Evolutionary conservation across 2,113 vertebrate genomes (phyloP).

Genomic region (Cisticola juncidis): DNA sequence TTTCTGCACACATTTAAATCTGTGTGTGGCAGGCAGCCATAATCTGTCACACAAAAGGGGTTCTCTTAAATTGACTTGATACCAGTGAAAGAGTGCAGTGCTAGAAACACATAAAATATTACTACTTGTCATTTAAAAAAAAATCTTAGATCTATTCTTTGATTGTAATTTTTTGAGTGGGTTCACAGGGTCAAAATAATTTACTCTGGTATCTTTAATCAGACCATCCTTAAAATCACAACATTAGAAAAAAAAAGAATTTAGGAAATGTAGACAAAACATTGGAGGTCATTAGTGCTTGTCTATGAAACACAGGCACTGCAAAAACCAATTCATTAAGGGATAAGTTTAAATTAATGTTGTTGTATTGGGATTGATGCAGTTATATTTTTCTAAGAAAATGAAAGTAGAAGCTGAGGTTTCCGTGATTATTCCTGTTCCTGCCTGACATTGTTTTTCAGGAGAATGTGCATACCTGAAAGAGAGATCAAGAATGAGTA

Average conservation of each 20-base stretch:
- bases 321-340: neutral
- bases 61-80: neutral
- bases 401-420: neutral
- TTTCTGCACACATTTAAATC: neutral
- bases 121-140: neutral
- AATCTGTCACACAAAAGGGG: neutral
- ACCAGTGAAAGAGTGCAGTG: neutral
- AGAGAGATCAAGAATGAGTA: neutral
- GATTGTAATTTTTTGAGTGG: neutral
- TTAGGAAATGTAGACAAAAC: neutral
- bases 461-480: neutral
- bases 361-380: neutral
- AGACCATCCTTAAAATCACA: slow-evolving; percentile 44
- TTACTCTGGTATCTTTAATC: slow-evolving; percentile 31
- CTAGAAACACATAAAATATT: neutral
- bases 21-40: neutral
- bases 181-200: slow-evolving; percentile 25
- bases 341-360: neutral
- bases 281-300: neutral
- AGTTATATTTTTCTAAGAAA: neutral
- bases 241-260: neutral
- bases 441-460: neutral
- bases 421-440: neutral
- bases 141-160: neutral
- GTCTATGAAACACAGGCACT: neutral